Base-by-base conservation (phyloP, 2,797 vertebrate genomes). In the Leuciscus waleckii region DNA sequence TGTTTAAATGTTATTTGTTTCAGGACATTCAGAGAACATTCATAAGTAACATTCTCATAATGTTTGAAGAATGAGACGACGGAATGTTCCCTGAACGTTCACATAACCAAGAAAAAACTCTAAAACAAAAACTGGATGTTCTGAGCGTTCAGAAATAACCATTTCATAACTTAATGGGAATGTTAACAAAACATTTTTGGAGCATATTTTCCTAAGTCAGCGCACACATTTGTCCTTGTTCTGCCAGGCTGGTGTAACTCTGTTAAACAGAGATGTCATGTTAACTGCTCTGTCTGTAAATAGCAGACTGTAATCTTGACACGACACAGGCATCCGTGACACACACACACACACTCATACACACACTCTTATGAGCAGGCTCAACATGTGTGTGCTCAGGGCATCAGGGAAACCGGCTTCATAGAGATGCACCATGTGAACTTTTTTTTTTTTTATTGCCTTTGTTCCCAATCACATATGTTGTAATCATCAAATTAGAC, bases 251-350 rank as follows among this genome's bases (percentile, higher is more conserved):
- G 43, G 17, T 6, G 56, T 32, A 35, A 14, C n/a, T 67, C 61
- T 35, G 32, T 23, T 61, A 21, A 82, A 63, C 56, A 8, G 7
- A 65, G 65, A 82, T 56, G 58, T 78, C 17, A 81, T 23, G 54
- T 3, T n/a, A 23, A 56, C 54, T 5, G 49, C 54, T 23, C 54
- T 9, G 51, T 49, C 61, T 65, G 61, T 29, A 65, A 65, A 65
- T 65, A 65, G 61, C 85, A 85, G 63, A 65, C 85, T 80, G 82
- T 83, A 86, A 85, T 80, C 75, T 68, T 83, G 87, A 89, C 70
- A 83, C 51, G 85, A 87, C 32, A 81, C 88, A 89, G 79, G 63
- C 76, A 81, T 61, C 68, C 35, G 7, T 3, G 73, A 77, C 71
- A 87, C 79, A 85, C 77, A 65, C 63, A 26, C 69, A 1, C 41